Base-by-base conservation (phyloP, 2,797 vertebrate species). In the Enteromius afrohamiltoni region DNA sequence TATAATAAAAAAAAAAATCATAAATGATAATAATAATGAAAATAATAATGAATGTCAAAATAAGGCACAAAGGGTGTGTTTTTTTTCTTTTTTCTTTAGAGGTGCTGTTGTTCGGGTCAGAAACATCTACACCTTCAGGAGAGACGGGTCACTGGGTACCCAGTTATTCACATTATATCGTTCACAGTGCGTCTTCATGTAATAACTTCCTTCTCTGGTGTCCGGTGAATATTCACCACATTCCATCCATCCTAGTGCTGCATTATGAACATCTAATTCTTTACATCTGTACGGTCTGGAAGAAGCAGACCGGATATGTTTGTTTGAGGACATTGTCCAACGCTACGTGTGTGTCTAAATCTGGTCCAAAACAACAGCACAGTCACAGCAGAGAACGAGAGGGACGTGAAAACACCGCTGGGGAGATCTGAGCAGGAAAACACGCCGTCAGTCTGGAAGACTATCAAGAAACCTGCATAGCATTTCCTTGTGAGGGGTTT, bases 111-210 rank as follows among this genome's bases (percentile, higher is more conserved):
- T 51, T 80, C 1, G 3, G 16, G 14, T 34, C 21, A 29, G 4
- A 31, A 16, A 14, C 37, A 71, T n/a, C 14, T 11, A 53, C 53
- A 42, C 42, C 29, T 29, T 31, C 17, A 65, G 49, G 58, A 42
- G n/a, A 80, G 23, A 58, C 47, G 6, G 55, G 77, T 67, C 17
- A 40, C 65, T 13, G 4, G 14, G 6, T 21, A 13, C 47, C n/a
- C 69, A 58, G 5, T 16, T 42, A 40, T 85, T 87, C 83, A 85
- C 86, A 79, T 87, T 87, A 71, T 1, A 47, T 85, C 8, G 0
- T 83, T 87, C 83, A 87, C 86, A 82, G 86, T 87, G 29, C 6
- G 21, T 17, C 74, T 84, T 49, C 49, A 71, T 64, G 40, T 9
- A 47, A 49, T 21, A 29, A 51, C 26, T 31, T 37, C 21, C 26